These are phyloP conservation scores for Zaprionus davidi DNA, from an alignment of 1,140 invertebrate species.

Conservation along the genomic window DNA sequence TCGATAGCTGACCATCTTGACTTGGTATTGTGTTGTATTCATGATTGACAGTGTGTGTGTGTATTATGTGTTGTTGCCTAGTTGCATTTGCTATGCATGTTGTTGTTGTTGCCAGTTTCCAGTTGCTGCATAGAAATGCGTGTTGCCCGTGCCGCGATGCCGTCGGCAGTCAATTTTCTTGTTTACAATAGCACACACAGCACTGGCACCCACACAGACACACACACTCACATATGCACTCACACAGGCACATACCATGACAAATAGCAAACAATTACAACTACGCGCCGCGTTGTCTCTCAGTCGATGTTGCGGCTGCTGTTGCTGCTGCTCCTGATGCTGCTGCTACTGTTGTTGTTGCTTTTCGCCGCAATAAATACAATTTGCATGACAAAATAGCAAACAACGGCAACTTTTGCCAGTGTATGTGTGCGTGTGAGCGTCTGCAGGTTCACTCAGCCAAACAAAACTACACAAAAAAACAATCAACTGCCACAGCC, in stretches of 20 bases:
- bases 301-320: slow-evolving; percentile 27
- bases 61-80: not conserved
- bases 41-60: not conserved
- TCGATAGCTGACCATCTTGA: slow-evolving; percentile 24
- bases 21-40: slow-evolving; percentile 14
- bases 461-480: slow-evolving; percentile 79
- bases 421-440: slow-evolving; percentile 33
- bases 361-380: slow-evolving; percentile 79
- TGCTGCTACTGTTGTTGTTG: slow-evolving; percentile 49
- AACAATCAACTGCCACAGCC: slow-evolving; percentile 70
- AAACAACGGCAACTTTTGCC: slow-evolving; percentile 73
- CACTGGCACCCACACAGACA: slow-evolving; percentile 10
- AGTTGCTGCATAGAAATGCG: slow-evolving; percentile 40
- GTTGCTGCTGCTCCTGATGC: slow-evolving; percentile 34
- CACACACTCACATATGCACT: not conserved
- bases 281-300: slow-evolving; percentile 51
- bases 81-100: not conserved
- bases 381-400: slow-evolving; percentile 83
- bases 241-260: slow-evolving; percentile 54
- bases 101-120: not conserved
- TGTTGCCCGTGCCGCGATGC: slow-evolving; percentile 30
- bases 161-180: slow-evolving; percentile 74
- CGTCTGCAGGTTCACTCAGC: slow-evolving; percentile 72
- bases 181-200: slow-evolving; percentile 54
- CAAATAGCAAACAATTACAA: slow-evolving; percentile 80